Conservation (phyloP, 1,140 invertebrate genomes). For the Mya arenaria region DNA sequence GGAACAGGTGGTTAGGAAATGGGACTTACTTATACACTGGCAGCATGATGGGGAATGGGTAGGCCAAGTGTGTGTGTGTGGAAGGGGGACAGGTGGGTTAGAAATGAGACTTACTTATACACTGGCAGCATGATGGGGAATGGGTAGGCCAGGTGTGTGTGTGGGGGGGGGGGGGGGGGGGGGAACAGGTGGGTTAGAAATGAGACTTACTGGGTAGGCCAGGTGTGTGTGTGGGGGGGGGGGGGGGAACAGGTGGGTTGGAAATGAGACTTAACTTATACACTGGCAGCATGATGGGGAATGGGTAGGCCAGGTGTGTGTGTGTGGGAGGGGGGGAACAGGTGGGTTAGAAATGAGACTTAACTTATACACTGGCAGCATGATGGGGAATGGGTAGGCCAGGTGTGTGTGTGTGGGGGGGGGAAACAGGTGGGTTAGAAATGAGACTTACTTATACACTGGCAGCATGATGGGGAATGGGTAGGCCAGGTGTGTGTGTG, state of each 20-base stretch:
- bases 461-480: constrained; percentile 98
- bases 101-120: constrained; percentile 95
- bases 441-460: constrained; percentile 90
- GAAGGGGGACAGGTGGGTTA: no score
- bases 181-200: no score
- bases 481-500: constrained; percentile 97
- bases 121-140: constrained; percentile 99
- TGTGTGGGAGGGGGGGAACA: background rate
- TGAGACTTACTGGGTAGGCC: no score
- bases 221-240: no score
- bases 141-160: constrained; percentile 97
- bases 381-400: constrained; percentile 97
- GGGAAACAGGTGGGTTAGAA: background rate
- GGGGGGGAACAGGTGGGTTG: background rate
- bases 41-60: no score
- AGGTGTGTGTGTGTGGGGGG: constrained; percentile 88
- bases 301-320: constrained; percentile 95
- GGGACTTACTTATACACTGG: constrained; percentile 93
- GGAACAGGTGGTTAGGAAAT: background rate
- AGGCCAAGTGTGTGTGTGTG: no score
- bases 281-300: constrained; percentile 99
- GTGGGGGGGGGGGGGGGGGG: no score
- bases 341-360: background rate
- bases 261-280: constrained; percentile 87
- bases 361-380: constrained; percentile 98